Percentiles rank a stretch among this genome's conserved stretches.
Conservation (phyloP, 2,113 vertebrate species). For the Lutjanus erythropterus region DNA sequence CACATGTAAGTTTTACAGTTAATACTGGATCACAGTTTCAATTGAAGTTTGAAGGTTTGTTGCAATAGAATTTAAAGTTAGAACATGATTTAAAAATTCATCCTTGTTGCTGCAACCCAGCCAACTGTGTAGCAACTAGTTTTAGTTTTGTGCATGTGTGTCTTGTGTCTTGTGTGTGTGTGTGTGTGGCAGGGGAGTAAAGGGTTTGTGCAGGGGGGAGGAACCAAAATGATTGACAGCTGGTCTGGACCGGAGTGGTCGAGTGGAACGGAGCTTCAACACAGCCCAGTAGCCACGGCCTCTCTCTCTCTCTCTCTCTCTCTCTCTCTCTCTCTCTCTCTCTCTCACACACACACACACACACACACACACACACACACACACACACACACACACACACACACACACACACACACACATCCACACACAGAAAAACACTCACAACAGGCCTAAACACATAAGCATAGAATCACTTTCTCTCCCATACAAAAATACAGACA, state of each 20-base stretch:
- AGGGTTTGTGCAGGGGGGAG: background rate
- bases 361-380: no score
- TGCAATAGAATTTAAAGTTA: no score
- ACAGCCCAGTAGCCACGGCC: slow-evolving; percentile 60
- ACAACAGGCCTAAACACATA: slow-evolving; percentile 46
- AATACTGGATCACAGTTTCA: no score
- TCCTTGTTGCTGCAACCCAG: no score
- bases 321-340: no score
- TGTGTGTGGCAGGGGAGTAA: background rate
- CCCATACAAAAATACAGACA: slow-evolving; percentile 15
- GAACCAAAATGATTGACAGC: slow-evolving; percentile 69
- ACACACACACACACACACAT: slow-evolving; percentile 18
- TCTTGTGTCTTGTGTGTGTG: background rate
- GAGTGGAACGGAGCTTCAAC: slow-evolving; percentile 68
- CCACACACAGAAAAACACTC: slow-evolving; percentile 20
- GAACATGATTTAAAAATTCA: no score
- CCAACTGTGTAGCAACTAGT: no score
- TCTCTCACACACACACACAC: no score
- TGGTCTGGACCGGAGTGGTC: slow-evolving; percentile 64
- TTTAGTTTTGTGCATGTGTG: slow-evolving; percentile 7
- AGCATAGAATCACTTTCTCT: slow-evolving; percentile 43
- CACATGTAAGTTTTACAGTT: no score
- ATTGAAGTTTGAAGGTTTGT: no score
- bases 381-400: no score
- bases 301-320: no score